These are phyloP conservation scores for Eupithecia abbreviata DNA, from an alignment of 2,888 invertebrate species.

Conservation along the genomic window DNA sequence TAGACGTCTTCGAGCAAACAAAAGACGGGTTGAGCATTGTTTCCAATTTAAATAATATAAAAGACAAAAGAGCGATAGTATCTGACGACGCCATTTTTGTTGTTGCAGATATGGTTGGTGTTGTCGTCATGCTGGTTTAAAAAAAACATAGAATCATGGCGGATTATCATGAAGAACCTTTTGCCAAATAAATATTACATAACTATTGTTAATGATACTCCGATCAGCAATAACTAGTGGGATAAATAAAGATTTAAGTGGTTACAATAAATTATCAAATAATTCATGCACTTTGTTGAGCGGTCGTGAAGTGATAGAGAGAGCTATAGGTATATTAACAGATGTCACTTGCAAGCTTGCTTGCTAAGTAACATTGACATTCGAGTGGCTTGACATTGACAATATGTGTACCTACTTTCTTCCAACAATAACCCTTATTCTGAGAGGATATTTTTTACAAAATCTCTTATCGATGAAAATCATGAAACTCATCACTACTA, in stretches of 20 bases:
- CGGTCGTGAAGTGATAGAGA: too few relatives aligned
- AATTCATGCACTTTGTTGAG: too few relatives aligned
- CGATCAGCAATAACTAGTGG: too few relatives aligned
- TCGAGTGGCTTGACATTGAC: too few relatives aligned
- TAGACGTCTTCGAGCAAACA: constrained; percentile 69
- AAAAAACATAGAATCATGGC: not conserved
- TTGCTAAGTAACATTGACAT: too few relatives aligned
- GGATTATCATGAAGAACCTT: not conserved
- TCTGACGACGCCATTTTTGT: constrained; percentile 43
- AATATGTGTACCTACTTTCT: too few relatives aligned
- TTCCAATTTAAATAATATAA: constrained; percentile 62
- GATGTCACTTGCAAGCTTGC: too few relatives aligned
- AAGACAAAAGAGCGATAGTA: constrained; percentile 60
- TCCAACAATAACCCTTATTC: not conserved
- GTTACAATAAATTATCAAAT: too few relatives aligned
- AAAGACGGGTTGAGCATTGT: constrained; percentile 68
- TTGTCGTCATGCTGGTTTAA: not conserved
- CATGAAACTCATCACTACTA: not conserved
- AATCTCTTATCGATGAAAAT: not conserved
- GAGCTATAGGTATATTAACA: too few relatives aligned
- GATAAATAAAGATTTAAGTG: too few relatives aligned
- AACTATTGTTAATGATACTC: too few relatives aligned
- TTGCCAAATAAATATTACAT: not conserved
- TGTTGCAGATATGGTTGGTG: constrained; percentile 13
- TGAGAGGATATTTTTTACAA: not conserved